phyloP scores from a whole-genome alignment of 2,797 vertebrate genomes.

The Lepilemur septentrionalis region DNA sequence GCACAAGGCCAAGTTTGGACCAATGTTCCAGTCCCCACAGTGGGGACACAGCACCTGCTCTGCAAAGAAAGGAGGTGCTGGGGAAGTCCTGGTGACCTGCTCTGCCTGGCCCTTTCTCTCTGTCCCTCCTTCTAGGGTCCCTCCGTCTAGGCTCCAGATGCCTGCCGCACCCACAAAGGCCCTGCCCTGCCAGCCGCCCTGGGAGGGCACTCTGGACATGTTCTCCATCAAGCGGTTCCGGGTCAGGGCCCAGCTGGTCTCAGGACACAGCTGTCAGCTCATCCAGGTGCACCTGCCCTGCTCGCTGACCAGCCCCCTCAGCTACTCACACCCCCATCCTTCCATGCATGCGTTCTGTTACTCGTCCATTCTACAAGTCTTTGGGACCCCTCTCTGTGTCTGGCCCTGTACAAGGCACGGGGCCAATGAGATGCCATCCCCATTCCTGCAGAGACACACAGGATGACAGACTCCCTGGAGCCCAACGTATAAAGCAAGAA shows the following conservation, averaged over 20 bases:
- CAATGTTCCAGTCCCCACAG: background rate
- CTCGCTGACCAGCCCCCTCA: background rate
- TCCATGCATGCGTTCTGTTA: background rate
- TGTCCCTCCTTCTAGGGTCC: slow-evolving; percentile 40
- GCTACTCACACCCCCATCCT: no score
- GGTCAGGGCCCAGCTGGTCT: slow-evolving; percentile 77
- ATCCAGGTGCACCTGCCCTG: slow-evolving; percentile 62
- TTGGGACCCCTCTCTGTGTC: background rate
- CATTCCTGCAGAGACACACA: background rate
- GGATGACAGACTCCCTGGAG: background rate
- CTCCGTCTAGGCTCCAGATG: slow-evolving; percentile 48
- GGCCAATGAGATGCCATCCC: background rate
- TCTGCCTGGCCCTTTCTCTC: background rate
- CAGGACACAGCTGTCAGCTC: slow-evolving; percentile 71
- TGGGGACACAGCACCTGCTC: background rate
- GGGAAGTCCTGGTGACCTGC: background rate
- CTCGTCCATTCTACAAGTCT: background rate
- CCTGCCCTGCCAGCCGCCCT: background rate
- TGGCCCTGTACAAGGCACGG: background rate
- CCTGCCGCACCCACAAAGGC: background rate
- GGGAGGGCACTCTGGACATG: slow-evolving; percentile 82
- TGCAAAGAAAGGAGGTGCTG: background rate
- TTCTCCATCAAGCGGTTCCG: slow-evolving; percentile 81
- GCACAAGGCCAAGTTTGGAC: background rate
- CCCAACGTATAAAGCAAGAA: background rate